These are phyloP conservation scores for Andrena hattorfiana DNA, from an alignment of 2,888 invertebrate species.

Conservation along the genomic window DNA sequence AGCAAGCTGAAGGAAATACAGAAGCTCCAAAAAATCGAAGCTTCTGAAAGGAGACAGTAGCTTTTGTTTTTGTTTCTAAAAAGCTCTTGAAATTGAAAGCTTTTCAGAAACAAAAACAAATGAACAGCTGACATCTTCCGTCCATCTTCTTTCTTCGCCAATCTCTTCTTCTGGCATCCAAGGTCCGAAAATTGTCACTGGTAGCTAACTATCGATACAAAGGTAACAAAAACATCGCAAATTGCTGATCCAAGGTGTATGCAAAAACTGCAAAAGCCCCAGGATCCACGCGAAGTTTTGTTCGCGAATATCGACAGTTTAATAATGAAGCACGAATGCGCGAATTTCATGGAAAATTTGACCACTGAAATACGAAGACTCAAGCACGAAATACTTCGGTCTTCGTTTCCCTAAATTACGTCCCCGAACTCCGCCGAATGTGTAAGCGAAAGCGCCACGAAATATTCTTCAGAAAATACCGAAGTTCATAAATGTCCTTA, in stretches of 20 bases:
- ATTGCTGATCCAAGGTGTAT: not conserved
- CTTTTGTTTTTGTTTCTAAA: conserved; percentile 5
- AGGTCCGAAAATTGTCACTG: conserved; percentile 1
- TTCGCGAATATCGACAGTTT: not conserved
- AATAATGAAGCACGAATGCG: not conserved
- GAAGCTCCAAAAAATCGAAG: conserved; percentile 1
- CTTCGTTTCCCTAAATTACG: not conserved
- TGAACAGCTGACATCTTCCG: not conserved
- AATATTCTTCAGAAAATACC: not conserved
- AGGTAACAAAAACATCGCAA: not conserved
- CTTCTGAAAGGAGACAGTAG: not conserved
- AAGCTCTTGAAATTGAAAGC: conserved; percentile 28
- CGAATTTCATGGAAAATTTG: not conserved
- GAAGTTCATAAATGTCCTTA: not conserved
- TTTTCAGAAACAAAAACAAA: conserved; percentile 15
- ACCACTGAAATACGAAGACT: not conserved
- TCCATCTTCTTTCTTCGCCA: conserved; percentile 37
- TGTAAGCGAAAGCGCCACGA: not conserved
- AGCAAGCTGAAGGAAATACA: not conserved
- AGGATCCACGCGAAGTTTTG: not conserved
- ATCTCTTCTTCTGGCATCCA: conserved; percentile 20
- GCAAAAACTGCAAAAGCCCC: not conserved
- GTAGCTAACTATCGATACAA: conserved; percentile 3
- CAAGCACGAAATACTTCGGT: not conserved
- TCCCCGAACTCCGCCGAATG: not conserved